These are phyloP conservation scores for Catostylus mosaicus DNA, from an alignment of 30 jellyfish, hydroid and myxozoan genomes.

Conservation along the genomic window DNA sequence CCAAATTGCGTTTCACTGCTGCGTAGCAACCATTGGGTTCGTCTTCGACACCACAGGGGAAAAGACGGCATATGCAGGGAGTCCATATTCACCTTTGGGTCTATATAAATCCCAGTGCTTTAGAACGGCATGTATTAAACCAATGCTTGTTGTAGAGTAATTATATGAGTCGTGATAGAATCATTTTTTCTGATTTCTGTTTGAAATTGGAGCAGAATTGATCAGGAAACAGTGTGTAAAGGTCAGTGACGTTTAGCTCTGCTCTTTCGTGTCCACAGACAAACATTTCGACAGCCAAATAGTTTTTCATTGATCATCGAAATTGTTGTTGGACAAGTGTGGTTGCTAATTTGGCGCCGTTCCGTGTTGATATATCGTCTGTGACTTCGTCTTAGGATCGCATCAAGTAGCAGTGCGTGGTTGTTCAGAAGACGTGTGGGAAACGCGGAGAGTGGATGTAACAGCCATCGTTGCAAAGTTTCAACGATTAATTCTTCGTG, in stretches of 20 bases:
- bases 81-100: no score
- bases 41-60: conserved; percentile 36
- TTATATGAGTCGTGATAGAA: background rate
- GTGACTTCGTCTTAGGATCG: conserved; percentile 57
- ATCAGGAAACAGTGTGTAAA: conserved; percentile 14
- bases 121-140: no score
- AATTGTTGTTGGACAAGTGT: conserved; percentile 49
- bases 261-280: conserved; percentile 34
- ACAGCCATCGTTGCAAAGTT: background rate
- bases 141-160: no score
- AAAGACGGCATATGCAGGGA: conserved; percentile 45
- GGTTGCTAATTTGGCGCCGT: conserved; percentile 75
- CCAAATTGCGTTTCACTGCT: conserved; percentile 49
- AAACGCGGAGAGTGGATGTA: background rate
- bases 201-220: conserved; percentile 4
- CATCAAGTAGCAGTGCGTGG: conserved; percentile 35
- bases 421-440: background rate
- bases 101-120: no score
- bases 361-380: conserved; percentile 66
- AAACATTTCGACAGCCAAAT: conserved; percentile 39
- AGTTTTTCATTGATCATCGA: conserved; percentile 44
- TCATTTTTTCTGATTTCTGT: background rate
- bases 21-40: conserved; percentile 44
- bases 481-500: background rate
- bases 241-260: conserved; percentile 29